These are phyloP conservation scores for Archocentrus centrarchus DNA, from an alignment of 2,113 vertebrate species.

Conservation along the genomic window DNA sequence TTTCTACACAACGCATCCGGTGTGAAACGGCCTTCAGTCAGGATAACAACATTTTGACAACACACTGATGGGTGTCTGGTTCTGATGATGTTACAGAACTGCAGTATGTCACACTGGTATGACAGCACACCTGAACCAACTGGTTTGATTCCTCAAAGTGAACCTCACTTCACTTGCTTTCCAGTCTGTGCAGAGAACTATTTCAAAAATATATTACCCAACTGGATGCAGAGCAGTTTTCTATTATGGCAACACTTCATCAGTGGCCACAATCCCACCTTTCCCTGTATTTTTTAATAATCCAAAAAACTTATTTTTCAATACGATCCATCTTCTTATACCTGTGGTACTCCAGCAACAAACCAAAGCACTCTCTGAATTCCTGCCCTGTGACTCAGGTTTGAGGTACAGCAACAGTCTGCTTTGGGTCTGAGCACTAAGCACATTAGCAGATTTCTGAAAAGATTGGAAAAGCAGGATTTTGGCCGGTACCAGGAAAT, in stretches of 20 bases:
- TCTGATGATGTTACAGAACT: background rate
- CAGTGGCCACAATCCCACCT: background rate
- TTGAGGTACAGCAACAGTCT: constrained; percentile 23
- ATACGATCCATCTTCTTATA: background rate
- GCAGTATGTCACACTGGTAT: background rate
- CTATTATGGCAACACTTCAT: background rate
- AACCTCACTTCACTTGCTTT: background rate
- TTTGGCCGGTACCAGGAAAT: constrained; percentile 20
- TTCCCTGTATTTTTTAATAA: background rate
- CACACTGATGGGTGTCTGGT: background rate
- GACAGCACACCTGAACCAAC: background rate
- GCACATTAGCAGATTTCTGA: constrained; percentile 66
- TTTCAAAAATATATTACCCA: background rate
- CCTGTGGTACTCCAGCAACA: background rate
- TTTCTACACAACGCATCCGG: no score
- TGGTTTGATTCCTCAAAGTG: background rate
- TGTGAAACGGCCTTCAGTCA: no score
- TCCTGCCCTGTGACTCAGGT: constrained; percentile 56
- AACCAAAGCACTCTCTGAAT: constrained; percentile 36
- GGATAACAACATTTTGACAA: background rate
- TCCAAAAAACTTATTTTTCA: background rate
- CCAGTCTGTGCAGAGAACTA: background rate
- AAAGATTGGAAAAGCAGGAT: constrained; percentile 51
- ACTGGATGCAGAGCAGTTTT: background rate
- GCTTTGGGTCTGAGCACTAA: constrained; percentile 38